These are phyloP conservation scores for Channa striata DNA, from an alignment of 2,797 vertebrate species.

Conservation along the genomic window DNA sequence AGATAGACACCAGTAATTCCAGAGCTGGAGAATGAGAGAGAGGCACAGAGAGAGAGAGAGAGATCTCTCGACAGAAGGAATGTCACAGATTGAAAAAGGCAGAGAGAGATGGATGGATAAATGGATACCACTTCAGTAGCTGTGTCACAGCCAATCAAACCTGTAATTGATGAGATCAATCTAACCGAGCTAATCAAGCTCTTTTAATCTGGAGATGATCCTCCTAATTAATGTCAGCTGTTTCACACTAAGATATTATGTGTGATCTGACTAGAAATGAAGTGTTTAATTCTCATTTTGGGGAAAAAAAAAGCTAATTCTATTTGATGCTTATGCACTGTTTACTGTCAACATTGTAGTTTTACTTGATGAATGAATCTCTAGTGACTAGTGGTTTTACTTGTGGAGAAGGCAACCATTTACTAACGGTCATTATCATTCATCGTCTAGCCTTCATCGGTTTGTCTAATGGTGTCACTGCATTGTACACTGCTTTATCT, in stretches of 20 bases:
- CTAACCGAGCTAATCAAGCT: slow-evolving; percentile 57
- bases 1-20: slow-evolving; percentile 6
- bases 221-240: slow-evolving; percentile 62
- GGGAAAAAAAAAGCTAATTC: background rate
- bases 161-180: slow-evolving; percentile 67
- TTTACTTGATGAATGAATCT: background rate
- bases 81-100: background rate
- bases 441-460: background rate
- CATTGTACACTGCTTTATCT: background rate
- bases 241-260: slow-evolving; percentile 47
- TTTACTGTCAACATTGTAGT: background rate
- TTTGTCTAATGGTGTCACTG: background rate
- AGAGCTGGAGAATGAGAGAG: slow-evolving; percentile 2
- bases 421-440: background rate
- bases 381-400: background rate
- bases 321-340: background rate
- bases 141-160: slow-evolving; percentile 66
- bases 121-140: slow-evolving; percentile 43
- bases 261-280: slow-evolving; percentile 44
- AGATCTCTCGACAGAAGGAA: background rate
- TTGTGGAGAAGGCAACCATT: background rate
- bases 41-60: background rate
- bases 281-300: slow-evolving; percentile 18
- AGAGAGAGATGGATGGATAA: slow-evolving; percentile 28
- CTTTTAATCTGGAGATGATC: slow-evolving; percentile 57